Evolutionary conservation across 1,140 invertebrate species (phyloP), one percentile per base, ranked within the genome.

Genomic region (Plodia interpunctella): DNA sequence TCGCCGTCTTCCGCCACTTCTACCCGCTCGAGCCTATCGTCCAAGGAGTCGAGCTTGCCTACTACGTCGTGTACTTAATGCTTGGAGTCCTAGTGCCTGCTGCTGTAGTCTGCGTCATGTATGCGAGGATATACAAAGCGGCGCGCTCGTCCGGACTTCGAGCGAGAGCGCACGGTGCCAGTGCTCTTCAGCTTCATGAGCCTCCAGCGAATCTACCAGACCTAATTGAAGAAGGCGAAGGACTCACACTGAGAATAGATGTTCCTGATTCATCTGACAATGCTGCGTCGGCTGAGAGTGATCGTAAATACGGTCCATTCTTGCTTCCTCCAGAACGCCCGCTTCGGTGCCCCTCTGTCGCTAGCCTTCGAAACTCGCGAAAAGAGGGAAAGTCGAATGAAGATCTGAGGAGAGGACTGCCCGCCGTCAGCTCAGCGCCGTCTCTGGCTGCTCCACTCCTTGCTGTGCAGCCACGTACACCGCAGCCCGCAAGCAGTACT

Each of bases 361-460:
- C 82, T 11, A 87, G 83, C 70, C 68, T 88, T 44, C 72, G 83
- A 20, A 81, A 83, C 59, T 65, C 83, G 21, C 70, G 78, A 49
- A 83, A 75, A 70, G 78, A 85, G 30, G 82, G 76, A 32, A 83
- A 83, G 66, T 85, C 83, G 20, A 76, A 65, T 56, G 83, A 87
- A 61, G 78, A 83, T 72, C 60, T 85, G n/a, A 72, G 80, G 55
- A 82, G 75, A 49, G 76, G 83, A 2, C 59, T 87, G 54, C 86
- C 84, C 17, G 78, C 83, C 18, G 86, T 88, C n/a, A 88, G 81
- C 66, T 88, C 86, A 6, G 92, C 91, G n/a, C 91, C 91, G 0
- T 87, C 89, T 5, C 71, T 88, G 6, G 84, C 81, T 10, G 84
- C 78, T 38, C 88, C 74, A 52, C 71, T 83, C 71, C 78, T 84